A percentile compares a stretch with the other conserved stretches of the same genome.
phyloP scores from a whole-genome alignment of 2,888 invertebrate genomes.

The Kuschelorhynchus macadamiae region DNA sequence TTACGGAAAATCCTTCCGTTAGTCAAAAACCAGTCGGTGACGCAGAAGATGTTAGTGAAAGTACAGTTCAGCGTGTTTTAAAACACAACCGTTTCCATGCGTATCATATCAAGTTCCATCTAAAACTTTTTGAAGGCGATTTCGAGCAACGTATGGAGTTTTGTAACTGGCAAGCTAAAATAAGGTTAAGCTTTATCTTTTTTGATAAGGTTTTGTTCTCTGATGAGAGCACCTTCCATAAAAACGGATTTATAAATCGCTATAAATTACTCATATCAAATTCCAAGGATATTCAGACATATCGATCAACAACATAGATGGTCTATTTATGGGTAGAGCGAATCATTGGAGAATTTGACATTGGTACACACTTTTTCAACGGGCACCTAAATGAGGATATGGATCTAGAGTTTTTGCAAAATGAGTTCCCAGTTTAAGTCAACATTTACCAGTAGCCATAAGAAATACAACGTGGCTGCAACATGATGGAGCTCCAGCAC shows the following conservation, averaged over 20 bases:
- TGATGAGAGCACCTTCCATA: constrained; percentile 12
- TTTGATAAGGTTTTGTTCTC: constrained; percentile 14
- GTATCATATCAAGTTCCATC: constrained; percentile 11
- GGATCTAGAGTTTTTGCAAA: no score
- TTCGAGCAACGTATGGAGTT: neutral
- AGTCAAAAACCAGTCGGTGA: constrained; percentile 10
- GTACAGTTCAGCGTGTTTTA: constrained; percentile 7
- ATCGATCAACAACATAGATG: no score
- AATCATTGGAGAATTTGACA: no score
- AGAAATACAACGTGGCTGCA: no score
- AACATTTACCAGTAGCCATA: no score
- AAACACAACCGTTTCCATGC: constrained; percentile 10
- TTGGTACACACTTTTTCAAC: no score
- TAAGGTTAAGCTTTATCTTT: neutral
- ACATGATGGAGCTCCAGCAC: no score
- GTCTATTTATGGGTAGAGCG: no score
- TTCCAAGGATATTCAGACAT: no score
- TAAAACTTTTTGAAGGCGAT: neutral
- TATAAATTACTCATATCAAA: neutral
- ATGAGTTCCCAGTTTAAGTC: no score
- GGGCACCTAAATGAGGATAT: no score
- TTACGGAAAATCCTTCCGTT: constrained; percentile 10
- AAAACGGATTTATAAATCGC: constrained; percentile 9
- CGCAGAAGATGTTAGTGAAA: constrained; percentile 4
- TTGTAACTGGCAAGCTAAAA: constrained; percentile 5